A percentile compares a stretch with the other conserved stretches of the same genome.
These are phyloP conservation scores for Pocillopora grandis DNA, from an alignment of 92 coral and sea anemone species.

Conservation along the genomic window DNA sequence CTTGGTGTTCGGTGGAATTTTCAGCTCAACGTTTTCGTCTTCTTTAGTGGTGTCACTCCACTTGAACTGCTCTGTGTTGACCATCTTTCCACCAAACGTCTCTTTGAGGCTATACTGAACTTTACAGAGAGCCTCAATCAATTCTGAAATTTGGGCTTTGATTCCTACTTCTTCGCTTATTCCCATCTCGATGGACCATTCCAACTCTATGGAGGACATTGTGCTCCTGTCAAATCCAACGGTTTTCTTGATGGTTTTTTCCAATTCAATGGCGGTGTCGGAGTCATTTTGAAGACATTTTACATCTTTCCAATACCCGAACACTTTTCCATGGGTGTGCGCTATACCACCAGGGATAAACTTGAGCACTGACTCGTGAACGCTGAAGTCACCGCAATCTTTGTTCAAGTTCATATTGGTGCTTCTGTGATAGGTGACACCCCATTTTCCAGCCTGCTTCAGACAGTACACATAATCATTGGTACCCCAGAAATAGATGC, in stretches of 20 bases:
- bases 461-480: constrained; percentile 20
- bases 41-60: constrained; percentile 11
- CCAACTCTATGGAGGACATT: not conserved
- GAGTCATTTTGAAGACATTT: not conserved
- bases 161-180: too few species aligned
- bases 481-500: constrained; percentile 23
- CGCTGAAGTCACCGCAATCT: not conserved
- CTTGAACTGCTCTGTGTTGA: not conserved
- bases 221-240: not conserved
- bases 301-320: not conserved
- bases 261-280: not conserved
- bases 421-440: constrained; percentile 17
- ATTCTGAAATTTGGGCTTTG: too few species aligned
- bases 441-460: constrained; percentile 9
- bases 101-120: constrained; percentile 20
- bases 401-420: constrained; percentile 18
- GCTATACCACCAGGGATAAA: constrained; percentile 31
- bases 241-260: not conserved
- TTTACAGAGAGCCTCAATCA: not conserved
- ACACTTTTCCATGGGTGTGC: constrained; percentile 1
- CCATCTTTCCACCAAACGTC: constrained; percentile 22
- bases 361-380: not conserved
- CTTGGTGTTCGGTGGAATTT: not conserved
- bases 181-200: not conserved
- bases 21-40: constrained; percentile 9